Percentiles rank a stretch among this genome's conserved stretches.
Evolutionary conservation across 2,888 invertebrate genomes (phyloP).

Genomic region (Pseudococcus longispinus): DNA sequence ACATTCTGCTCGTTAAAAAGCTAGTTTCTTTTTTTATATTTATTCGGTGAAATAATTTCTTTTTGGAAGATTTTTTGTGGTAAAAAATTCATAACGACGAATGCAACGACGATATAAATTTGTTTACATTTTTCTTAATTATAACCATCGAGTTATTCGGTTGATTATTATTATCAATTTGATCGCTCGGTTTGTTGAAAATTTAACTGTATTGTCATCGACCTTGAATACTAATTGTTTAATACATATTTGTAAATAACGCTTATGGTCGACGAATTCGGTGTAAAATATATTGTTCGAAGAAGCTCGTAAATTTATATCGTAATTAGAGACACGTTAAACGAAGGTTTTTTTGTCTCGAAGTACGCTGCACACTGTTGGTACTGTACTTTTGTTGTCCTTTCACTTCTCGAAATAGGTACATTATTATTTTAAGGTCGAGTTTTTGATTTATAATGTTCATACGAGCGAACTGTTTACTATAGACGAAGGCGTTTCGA

Average conservation of each 20-base stretch:
- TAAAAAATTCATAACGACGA: too few species aligned
- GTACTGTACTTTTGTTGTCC: neutral
- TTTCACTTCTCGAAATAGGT: conserved; percentile 13
- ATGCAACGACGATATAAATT: neutral
- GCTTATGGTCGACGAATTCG: neutral
- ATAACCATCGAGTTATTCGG: neutral
- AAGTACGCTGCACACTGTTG: neutral
- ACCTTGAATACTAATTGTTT: conserved; percentile 47
- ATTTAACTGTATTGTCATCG: neutral
- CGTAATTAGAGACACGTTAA: conserved; percentile 4
- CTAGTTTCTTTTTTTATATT: neutral
- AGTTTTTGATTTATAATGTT: neutral
- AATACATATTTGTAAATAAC: conserved; percentile 10
- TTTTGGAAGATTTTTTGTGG: neutral
- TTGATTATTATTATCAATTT: neutral
- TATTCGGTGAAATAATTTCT: neutral
- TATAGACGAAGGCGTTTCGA: neutral
- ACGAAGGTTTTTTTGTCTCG: neutral
- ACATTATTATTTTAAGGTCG: neutral
- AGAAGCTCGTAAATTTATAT: conserved; percentile 19
- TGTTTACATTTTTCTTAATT: neutral
- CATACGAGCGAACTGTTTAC: neutral
- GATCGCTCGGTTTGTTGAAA: neutral
- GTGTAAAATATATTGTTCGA: neutral
- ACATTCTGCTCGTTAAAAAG: conserved; percentile 9